These are phyloP conservation scores for Podarcis lilfordi DNA, from an alignment of 2,797 vertebrate species.

Conservation along the genomic window DNA sequence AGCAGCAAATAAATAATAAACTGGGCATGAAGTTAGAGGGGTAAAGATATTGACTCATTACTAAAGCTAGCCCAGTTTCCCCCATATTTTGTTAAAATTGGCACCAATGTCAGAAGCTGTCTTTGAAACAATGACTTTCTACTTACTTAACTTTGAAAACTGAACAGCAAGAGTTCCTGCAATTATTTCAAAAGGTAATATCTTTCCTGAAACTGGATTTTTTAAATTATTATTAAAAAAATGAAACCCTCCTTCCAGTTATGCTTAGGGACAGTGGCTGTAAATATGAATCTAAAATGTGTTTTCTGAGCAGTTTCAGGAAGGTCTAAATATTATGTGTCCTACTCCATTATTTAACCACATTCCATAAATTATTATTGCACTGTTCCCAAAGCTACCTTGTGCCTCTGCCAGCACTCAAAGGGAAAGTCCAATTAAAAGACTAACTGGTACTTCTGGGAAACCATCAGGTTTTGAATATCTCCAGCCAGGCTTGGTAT, in stretches of 20 bases:
- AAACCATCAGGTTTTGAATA: constrained; percentile 52
- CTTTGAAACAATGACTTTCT: neutral
- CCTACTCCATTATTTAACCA: constrained; percentile 14
- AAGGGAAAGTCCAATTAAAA: constrained; percentile 42
- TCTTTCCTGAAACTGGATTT: neutral
- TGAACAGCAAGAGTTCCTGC: neutral
- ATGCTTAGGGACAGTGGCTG: neutral
- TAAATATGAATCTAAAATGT: constrained; percentile 9
- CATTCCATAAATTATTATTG: constrained; percentile 18
- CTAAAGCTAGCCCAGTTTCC: neutral
- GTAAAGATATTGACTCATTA: neutral
- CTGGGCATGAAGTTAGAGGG: neutral
- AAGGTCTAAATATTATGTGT: constrained; percentile 19
- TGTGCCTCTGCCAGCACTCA: constrained; percentile 35
- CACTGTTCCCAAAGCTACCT: constrained; percentile 18
- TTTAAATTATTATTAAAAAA: neutral
- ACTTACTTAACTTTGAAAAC: neutral
- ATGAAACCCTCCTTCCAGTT: constrained; percentile 7
- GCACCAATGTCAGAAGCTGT: neutral
- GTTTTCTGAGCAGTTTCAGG: neutral
- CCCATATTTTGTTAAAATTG: neutral
- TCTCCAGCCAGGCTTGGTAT: constrained; percentile 44
- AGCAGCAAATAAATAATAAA: neutral
- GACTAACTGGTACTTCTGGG: constrained; percentile 53
- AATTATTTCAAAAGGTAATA: neutral